Base-by-base conservation (phyloP, 2,797 vertebrate species). In the Cyclopterus lumpus region DNA sequence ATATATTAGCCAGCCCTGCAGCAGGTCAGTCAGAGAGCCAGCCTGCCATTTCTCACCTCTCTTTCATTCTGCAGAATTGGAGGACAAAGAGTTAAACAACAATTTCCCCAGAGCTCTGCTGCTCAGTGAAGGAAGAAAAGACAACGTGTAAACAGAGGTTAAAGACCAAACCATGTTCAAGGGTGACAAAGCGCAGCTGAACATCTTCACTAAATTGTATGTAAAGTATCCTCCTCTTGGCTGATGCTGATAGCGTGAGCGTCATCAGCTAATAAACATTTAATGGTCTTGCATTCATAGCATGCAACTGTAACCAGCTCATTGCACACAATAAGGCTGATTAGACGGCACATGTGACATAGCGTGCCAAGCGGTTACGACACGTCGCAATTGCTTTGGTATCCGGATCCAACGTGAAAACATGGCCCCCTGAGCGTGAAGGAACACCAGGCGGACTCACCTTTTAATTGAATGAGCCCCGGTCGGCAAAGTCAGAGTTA, bases 231-330 rank as follows among this genome's bases (percentile, higher is more conserved):
- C 22, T 34, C 24, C 59, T 71, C 58, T 38, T 18, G 54, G 58
- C 63, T 59, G 44, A 73, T 49, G 11, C 38, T 57, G 54, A 58
- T 24, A 53, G 44, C 28, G 65, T 70, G 65, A 63, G 77, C 81
- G 79, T 66, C 83, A 82, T 70, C 68, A 68, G 67, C 70, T 62
- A 6, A 71, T 65, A 74, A 81, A 73, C 72, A 77, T 87, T 84
- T 80, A 65, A 80, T 58, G 63, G 70, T 71, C 49, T 73, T 68
- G 61, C 58, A 71, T 30, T 42, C 38, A 42, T n/a, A 58, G 55
- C 75, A 67, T 51, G 69, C 68, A 18, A 68, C 71, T 24, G 15
- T 59, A 42, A 83, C 83, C 40, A 46, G 48, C 59, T 59, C 58
- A 68, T 24, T 53, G 55, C 53, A 42, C 30, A 71, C 53, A 70